A percentile compares a stretch with the other conserved stretches of the same genome.
These are phyloP conservation scores for Eupithecia pulchellata DNA, from an alignment of 2,888 invertebrate species.

Conservation along the genomic window DNA sequence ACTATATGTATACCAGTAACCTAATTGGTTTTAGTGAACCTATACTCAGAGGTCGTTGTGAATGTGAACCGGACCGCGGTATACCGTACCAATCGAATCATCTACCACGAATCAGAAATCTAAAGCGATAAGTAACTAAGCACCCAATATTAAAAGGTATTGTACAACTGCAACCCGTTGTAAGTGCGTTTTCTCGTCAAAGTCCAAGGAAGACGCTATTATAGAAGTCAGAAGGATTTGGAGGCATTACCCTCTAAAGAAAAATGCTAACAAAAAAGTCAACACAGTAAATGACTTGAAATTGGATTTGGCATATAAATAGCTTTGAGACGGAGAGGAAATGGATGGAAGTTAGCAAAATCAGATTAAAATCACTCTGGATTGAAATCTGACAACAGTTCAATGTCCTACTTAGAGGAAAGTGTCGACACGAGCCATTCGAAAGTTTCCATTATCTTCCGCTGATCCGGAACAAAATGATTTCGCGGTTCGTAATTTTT, in stretches of 20 bases:
- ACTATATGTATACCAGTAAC: constrained; percentile 9
- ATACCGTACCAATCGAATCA: neutral
- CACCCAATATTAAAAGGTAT: neutral
- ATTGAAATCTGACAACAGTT: constrained; percentile 7
- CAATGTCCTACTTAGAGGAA: constrained; percentile 11
- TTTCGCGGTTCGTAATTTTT: constrained; percentile 37
- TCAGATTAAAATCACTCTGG: neutral
- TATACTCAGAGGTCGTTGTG: neutral
- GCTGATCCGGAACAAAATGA: constrained; percentile 34
- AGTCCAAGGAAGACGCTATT: neutral
- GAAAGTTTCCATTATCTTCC: constrained; percentile 36
- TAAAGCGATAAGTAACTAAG: neutral
- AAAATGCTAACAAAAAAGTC: neutral
- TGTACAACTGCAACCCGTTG: neutral
- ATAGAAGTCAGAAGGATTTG: neutral
- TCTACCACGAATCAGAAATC: neutral
- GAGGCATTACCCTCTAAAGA: neutral
- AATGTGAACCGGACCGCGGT: neutral
- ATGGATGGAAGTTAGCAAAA: neutral
- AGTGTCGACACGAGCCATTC: constrained; percentile 27
- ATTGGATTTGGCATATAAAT: neutral
- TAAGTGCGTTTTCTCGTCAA: too few species aligned
- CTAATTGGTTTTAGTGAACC: constrained; percentile 16
- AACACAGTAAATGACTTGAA: neutral
- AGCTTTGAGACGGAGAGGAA: neutral